Evolutionary conservation across 2,888 invertebrate species (phyloP), one percentile per base, ranked within the genome.

Genomic region (Lagria hirta): DNA sequence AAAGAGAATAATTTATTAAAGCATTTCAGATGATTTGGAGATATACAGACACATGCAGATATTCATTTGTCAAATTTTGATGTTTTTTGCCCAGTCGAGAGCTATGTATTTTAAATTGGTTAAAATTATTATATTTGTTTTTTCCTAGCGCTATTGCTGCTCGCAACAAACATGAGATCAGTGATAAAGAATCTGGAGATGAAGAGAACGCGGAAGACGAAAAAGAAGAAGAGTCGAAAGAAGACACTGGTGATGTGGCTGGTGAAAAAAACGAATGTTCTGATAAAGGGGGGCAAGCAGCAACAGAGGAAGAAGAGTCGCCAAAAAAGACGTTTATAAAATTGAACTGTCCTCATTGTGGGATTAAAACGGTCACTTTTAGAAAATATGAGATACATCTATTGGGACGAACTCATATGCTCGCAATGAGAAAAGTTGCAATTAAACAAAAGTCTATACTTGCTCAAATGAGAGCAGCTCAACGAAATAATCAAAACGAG

Each of bases 401-500:
- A 64, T 76, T 80, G 62, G 82, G 84, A 26, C 77, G 81, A 36
- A 78, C 78, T 50, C 90, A 90, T 66, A 80, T 83, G 59, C 75
- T 81, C 13, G 81, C 85, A 0, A 85, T 90, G 84, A 77, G 83
- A 37, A 80, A 78, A 26, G 81, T 88, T 55, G 85, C 88, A 8
- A 75, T 84, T 34, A 83, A 83, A 5, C 86, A 87, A 67, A 84
- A 86, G 65, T 79, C 82, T 34, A 83, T 84, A 61, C 69, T 88
- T 56, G 76, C 84, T 48, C 82, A 84, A 57, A 86, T 91, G 85
- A 81, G 91, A 41, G 79, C 84, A 47, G 80, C 84, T 1, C 90
- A 91, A 68, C 81, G 91, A 43, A 83, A 83, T 38, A 84, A 86
- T 3, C 90, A 90, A 70, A 81, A 86, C 34, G 83, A 85, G 56